Conservation (phyloP, 2,113 vertebrate genomes). For the Dicrurus megarhynchus region DNA sequence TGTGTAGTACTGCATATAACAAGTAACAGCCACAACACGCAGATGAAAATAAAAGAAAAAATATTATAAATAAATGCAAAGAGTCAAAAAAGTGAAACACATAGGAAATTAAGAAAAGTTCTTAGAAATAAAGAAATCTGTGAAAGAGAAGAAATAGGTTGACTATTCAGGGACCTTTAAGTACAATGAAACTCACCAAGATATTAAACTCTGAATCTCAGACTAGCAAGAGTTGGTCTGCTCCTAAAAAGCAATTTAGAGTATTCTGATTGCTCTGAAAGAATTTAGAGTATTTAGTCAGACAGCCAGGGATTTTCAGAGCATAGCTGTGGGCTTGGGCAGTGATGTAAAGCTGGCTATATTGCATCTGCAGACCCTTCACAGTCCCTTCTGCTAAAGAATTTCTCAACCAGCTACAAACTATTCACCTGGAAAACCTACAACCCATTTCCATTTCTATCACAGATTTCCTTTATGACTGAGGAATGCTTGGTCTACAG, state of each 20-base stretch:
- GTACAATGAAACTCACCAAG: neutral
- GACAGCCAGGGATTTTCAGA: neutral
- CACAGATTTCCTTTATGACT: neutral
- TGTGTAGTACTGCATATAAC: neutral
- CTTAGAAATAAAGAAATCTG: neutral
- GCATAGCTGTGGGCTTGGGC: neutral
- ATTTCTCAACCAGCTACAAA: neutral
- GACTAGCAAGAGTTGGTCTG: neutral
- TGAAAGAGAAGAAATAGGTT: neutral
- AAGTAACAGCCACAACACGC: neutral
- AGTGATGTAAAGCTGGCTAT: neutral
- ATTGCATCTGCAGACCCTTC: neutral
- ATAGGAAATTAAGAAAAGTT: neutral
- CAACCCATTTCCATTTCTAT: neutral
- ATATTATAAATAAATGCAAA: neutral
- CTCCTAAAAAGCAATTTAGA: constrained; percentile 18
- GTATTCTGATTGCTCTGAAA: constrained; percentile 20
- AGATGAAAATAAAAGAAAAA: neutral
- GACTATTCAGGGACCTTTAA: neutral
- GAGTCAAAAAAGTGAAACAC: neutral
- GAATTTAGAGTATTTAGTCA: constrained; percentile 10
- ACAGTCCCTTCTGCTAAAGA: neutral
- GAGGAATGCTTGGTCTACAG: neutral
- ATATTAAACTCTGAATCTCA: neutral
- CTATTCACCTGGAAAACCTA: neutral